Evolutionary conservation across 2,797 vertebrate genomes (phyloP), one percentile per base, ranked within the genome.

Genomic region (Hybognathus amarus): DNA sequence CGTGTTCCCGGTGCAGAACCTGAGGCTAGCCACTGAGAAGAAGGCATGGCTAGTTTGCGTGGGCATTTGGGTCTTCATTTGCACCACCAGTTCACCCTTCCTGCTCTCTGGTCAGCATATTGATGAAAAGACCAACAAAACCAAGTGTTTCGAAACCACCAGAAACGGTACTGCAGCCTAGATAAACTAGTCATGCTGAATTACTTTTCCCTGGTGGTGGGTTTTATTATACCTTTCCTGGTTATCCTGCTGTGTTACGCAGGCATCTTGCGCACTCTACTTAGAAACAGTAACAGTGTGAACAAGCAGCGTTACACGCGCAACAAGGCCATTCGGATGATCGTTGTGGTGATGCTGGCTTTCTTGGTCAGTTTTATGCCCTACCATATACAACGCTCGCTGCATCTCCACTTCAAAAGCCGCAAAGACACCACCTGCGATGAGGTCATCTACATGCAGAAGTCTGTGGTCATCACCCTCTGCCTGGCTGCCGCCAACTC

Each of bases 81-180:
- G 94, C 13, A 4, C 95, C 42, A 92, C 89, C 0, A 96, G 95
- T 2, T 91, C 94, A 3, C 97, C 98, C 15, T 98, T 98, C 89
- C 92, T 99, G 76, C 80, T 91, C 9, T 83, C 88, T 0, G 96
- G 95, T 0, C 79, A 96, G 0, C 40, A 85, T 1, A 0, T 79
- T 0, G 94, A 95, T 86, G 0, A 0, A 0, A 0, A 0, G 5
- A 93, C 93, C 18, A 97, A 97, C 83, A 97, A 96, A 90, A 97
- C 95, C 82, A 98, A 97, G 90, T 99, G 98, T 88, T 98, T 97
- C 0, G 98, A 99, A n/a, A 68, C 97, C 97, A 0, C 97, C 97
- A 0, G 3, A 70, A 18, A 52, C 59, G 5, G 2, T n/a, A 3
- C 13, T n/a, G 45, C 0, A n/a, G 3, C 20, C 8, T 92, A 9